Conservation (phyloP, 1,140 invertebrate genomes). For the Holotrichia oblita region DNA sequence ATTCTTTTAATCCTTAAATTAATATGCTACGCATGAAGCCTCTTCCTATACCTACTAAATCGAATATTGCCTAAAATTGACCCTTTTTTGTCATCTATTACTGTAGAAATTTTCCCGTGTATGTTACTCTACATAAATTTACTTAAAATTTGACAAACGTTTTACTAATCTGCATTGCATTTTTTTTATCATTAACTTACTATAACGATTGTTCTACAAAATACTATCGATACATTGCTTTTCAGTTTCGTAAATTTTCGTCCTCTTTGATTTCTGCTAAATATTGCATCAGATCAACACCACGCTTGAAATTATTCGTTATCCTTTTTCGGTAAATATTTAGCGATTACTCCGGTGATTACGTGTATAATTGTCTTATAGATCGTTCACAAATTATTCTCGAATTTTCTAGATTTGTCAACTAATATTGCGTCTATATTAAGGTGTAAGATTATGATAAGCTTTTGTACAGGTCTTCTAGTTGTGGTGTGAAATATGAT, state of each 20-base stretch:
- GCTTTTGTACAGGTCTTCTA: slow-evolving; percentile 88
- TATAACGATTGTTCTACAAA: not conserved
- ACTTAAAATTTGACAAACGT: not conserved
- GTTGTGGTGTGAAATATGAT: slow-evolving; percentile 88
- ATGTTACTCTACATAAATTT: not conserved
- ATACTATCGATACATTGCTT: slow-evolving; percentile 1
- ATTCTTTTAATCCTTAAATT: not conserved
- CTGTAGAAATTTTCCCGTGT: not conserved
- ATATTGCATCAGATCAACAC: no score
- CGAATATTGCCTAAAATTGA: slow-evolving; percentile 33
- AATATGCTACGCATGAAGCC: slow-evolving; percentile 1
- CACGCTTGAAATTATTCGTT: no score
- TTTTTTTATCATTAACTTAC: not conserved
- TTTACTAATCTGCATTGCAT: not conserved
- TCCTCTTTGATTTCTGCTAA: no score
- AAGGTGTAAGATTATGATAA: slow-evolving; percentile 56
- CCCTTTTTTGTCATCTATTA: not conserved
- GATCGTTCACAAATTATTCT: not conserved
- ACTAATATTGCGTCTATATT: slow-evolving; percentile 12
- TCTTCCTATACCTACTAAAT: slow-evolving; percentile 2
- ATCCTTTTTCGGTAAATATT: no score
- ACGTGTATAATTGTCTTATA: no score
- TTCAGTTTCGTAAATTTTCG: not conserved
- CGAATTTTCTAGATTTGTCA: not conserved
- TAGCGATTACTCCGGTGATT: no score